Evolutionary conservation across 2,797 vertebrate species (phyloP).

Genomic region (Phrynocephalus forsythii): DNA sequence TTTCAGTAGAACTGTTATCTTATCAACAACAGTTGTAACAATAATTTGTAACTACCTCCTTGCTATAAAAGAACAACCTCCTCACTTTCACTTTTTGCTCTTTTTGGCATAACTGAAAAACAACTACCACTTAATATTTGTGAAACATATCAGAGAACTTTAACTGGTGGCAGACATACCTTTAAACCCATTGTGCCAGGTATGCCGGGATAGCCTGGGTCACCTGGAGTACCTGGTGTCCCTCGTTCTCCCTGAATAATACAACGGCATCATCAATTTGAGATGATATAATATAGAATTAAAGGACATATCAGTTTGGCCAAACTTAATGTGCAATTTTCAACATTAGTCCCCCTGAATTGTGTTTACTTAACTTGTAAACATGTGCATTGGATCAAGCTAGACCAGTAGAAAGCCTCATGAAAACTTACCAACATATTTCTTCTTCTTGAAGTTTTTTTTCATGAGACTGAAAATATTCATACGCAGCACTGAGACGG

Average conservation of each 20-base stretch:
- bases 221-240: conserved; percentile 81
- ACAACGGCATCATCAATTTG: conserved; percentile 56
- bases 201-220: conserved; percentile 90
- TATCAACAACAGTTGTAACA: neutral
- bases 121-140: neutral
- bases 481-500: conserved; percentile 8
- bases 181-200: conserved; percentile 87
- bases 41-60: neutral
- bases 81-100: neutral
- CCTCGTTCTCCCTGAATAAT: conserved; percentile 86
- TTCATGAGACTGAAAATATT: neutral
- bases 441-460: conserved; percentile 12
- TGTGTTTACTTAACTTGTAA: neutral
- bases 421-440: neutral
- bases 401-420: conserved; percentile 9
- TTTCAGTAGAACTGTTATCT: neutral
- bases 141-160: neutral
- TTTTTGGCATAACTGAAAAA: neutral
- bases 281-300: conserved; percentile 25
- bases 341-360: neutral
- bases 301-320: conserved; percentile 24
- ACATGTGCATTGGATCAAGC: neutral
- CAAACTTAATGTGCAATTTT: neutral
- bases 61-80: neutral
- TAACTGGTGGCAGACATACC: conserved; percentile 75